Evolutionary conservation across 2,888 invertebrate species (phyloP).

Genomic region (Nymphalis c-album): DNA sequence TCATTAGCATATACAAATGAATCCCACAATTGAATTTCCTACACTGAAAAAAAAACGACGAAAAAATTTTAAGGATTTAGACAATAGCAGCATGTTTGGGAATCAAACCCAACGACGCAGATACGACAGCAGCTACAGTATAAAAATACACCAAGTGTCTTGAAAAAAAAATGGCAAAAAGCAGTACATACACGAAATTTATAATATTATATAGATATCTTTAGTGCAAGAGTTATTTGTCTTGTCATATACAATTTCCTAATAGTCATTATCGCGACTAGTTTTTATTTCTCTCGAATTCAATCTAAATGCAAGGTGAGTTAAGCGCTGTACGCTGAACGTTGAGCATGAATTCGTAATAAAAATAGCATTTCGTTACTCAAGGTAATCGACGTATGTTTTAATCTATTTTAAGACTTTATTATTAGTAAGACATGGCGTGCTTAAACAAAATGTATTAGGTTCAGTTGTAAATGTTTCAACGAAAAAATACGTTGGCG

Average conservation of each 20-base stretch:
- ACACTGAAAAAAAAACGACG: no score
- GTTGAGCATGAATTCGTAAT: conserved; percentile 42
- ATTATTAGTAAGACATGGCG: conserved; percentile 13
- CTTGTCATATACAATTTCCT: background rate
- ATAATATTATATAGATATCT: no score
- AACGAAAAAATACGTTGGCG: background rate
- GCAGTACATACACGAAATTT: background rate
- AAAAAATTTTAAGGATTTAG: no score
- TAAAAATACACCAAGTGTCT: no score
- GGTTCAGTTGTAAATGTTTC: conserved; percentile 2
- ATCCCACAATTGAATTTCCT: no score
- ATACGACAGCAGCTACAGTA: no score
- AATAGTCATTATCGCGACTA: background rate
- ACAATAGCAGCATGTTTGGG: no score
- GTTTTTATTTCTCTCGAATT: conserved; percentile 12
- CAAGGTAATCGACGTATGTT: conserved; percentile 43
- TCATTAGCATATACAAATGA: no score
- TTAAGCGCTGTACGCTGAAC: conserved; percentile 17
- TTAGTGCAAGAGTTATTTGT: background rate
- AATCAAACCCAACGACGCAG: no score
- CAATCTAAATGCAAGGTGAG: conserved; percentile 29
- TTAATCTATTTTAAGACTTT: conserved; percentile 38
- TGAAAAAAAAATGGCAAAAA: background rate
- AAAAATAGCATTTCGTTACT: conserved; percentile 44
- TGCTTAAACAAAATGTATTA: conserved; percentile 10